Percentiles rank a stretch among this genome's conserved stretches.
These are phyloP conservation scores for Andrena bucephala DNA, from an alignment of 2,888 invertebrate species.

Conservation along the genomic window DNA sequence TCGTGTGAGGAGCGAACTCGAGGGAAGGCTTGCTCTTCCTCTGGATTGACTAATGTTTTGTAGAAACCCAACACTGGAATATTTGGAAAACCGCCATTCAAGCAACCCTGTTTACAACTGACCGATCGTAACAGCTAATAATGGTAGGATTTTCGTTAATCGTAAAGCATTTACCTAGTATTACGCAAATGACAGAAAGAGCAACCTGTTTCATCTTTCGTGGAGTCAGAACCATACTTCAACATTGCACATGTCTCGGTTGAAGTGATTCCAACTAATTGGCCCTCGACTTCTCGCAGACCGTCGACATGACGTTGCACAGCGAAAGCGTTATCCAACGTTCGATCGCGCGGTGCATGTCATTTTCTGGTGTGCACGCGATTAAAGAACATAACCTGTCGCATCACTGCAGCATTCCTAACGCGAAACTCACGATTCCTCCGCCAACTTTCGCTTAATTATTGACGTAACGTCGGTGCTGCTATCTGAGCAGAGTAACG, in stretches of 20 bases:
- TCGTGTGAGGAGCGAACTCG: slow-evolving; percentile 57
- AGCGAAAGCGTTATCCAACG: slow-evolving; percentile 3
- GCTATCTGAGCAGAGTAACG: slow-evolving; percentile 32
- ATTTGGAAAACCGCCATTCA: neutral
- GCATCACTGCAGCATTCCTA: neutral
- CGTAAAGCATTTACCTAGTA: slow-evolving; percentile 78
- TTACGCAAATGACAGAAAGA: slow-evolving; percentile 77
- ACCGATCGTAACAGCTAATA: neutral
- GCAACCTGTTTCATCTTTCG: slow-evolving; percentile 83
- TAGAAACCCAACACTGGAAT: slow-evolving; percentile 84
- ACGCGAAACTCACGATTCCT: neutral
- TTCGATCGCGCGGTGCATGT: slow-evolving; percentile 6
- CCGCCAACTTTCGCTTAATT: slow-evolving; percentile 26
- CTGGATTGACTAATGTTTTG: slow-evolving; percentile 82
- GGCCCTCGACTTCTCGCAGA: slow-evolving; percentile 23
- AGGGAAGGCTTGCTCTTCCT: slow-evolving; percentile 75
- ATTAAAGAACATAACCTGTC: slow-evolving; percentile 56
- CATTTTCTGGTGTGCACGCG: slow-evolving; percentile 39
- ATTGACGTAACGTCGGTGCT: slow-evolving; percentile 56
- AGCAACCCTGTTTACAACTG: neutral
- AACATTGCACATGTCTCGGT: slow-evolving; percentile 65
- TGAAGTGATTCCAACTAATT: slow-evolving; percentile 37
- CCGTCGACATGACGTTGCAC: slow-evolving; percentile 21
- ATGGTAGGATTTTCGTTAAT: neutral
- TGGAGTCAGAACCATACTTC: slow-evolving; percentile 79